phyloP scores from a whole-genome alignment of 1,140 invertebrate species.

The Cotesia typhae region DNA sequence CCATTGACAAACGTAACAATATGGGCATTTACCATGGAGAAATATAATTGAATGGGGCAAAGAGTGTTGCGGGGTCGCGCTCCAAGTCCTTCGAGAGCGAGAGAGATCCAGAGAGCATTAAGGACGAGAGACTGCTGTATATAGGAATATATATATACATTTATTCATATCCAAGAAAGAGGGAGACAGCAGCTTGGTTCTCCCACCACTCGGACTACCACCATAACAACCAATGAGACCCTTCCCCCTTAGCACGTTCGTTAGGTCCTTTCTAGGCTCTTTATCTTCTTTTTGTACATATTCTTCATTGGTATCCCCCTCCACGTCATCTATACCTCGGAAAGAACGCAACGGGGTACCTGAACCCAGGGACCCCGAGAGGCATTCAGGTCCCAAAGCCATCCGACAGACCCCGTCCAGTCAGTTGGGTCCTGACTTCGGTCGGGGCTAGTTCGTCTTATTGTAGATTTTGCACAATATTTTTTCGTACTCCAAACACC shows the following conservation, averaged over 20 bases:
- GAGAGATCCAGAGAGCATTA: conserved; percentile 22
- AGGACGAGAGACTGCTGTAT: conserved; percentile 11
- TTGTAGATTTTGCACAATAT: no score
- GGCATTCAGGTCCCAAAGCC: conserved; percentile 49
- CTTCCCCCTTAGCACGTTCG: conserved; percentile 54
- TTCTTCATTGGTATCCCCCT: conserved; percentile 35
- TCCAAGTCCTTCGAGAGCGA: neutral
- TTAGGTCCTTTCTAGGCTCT: conserved; percentile 62
- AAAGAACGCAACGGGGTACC: conserved; percentile 49
- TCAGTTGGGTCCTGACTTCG: conserved; percentile 63
- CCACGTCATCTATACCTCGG: conserved; percentile 34
- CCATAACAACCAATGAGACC: conserved; percentile 36
- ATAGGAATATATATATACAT: neutral
- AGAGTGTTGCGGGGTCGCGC: conserved; percentile 22
- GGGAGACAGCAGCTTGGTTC: conserved; percentile 10
- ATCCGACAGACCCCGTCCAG: conserved; percentile 44
- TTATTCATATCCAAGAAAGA: conserved; percentile 44
- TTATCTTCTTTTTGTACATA: conserved; percentile 52
- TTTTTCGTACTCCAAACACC: neutral
- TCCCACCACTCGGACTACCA: conserved; percentile 29
- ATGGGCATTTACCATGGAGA: conserved; percentile 65
- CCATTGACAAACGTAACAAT: conserved; percentile 67
- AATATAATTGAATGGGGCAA: conserved; percentile 63
- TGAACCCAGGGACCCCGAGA: conserved; percentile 45
- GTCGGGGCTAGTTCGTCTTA: conserved; percentile 54